These are phyloP conservation scores for Cuculus canorus DNA, from an alignment of 2,797 vertebrate species.

Conservation along the genomic window DNA sequence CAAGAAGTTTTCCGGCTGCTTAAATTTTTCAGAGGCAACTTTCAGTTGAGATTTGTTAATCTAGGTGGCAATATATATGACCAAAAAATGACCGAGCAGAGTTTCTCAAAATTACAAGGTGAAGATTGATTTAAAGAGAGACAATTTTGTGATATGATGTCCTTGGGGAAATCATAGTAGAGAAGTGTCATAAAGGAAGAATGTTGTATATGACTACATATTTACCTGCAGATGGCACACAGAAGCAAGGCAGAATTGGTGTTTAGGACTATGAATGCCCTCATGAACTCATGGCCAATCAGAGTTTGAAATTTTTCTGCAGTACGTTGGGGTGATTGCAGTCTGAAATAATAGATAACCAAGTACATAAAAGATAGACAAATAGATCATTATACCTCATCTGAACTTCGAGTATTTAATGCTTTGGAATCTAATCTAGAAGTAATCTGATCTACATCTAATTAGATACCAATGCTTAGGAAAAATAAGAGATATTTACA, in stretches of 20 bases:
- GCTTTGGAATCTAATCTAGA: constrained; percentile 11
- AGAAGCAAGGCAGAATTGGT: not conserved
- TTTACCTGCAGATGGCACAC: not conserved
- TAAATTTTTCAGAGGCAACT: not conserved
- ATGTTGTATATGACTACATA: not conserved
- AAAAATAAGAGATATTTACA: not conserved
- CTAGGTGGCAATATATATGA: not conserved
- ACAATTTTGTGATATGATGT: not conserved
- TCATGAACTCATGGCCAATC: not conserved
- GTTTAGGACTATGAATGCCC: not conserved
- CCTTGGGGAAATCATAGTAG: not conserved
- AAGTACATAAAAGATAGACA: not conserved
- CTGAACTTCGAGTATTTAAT: constrained; percentile 23
- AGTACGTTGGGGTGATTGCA: not conserved
- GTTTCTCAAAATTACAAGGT: not conserved
- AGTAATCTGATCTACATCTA: not conserved
- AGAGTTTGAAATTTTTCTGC: not conserved
- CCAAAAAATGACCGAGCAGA: not conserved
- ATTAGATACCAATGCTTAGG: not conserved
- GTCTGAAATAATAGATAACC: not conserved
- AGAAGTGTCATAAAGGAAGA: not conserved
- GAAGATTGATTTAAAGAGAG: not conserved
- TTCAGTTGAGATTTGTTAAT: not conserved
- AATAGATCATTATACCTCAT: not conserved
- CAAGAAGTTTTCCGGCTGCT: not conserved